These are phyloP conservation scores for Hipposideros armiger DNA, from an alignment of 2,113 vertebrate genomes.

Conservation along the genomic window DNA sequence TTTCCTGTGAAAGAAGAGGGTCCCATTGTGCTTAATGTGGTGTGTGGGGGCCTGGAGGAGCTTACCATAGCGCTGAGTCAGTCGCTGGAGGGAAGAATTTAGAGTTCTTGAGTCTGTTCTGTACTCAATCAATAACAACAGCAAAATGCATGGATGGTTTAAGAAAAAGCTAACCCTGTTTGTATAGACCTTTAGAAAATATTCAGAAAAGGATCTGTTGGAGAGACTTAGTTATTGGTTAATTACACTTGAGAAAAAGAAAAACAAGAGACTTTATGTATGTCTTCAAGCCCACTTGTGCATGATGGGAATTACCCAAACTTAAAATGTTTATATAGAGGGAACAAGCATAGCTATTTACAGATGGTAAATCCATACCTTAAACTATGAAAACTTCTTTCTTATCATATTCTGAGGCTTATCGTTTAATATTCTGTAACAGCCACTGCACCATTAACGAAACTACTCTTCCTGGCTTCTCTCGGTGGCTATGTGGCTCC, in stretches of 20 bases:
- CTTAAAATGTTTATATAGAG: conserved; percentile 32
- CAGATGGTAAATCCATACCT: background rate
- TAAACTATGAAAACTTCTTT: conserved; percentile 34
- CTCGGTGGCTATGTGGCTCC: background rate
- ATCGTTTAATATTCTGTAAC: conserved; percentile 12
- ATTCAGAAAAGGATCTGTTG: background rate
- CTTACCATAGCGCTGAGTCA: background rate
- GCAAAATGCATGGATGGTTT: background rate
- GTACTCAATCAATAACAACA: background rate
- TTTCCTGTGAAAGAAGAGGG: conserved; percentile 90
- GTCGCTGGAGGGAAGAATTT: conserved; percentile 2
- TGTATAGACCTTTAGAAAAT: conserved; percentile 33
- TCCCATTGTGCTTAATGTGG: background rate
- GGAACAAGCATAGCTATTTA: conserved; percentile 12
- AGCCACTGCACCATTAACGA: background rate
- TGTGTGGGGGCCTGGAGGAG: background rate
- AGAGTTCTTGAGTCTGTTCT: background rate
- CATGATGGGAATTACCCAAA: background rate
- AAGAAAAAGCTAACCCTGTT: conserved; percentile 31
- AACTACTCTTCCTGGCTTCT: background rate
- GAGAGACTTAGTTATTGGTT: conserved; percentile 24
- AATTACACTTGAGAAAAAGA: conserved; percentile 41
- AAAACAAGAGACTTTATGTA: conserved; percentile 11
- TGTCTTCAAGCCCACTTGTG: background rate
- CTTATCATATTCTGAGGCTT: conserved; percentile 6